These are phyloP conservation scores for Carettochelys insculpta DNA, from an alignment of 2,113 vertebrate species.

Conservation along the genomic window DNA sequence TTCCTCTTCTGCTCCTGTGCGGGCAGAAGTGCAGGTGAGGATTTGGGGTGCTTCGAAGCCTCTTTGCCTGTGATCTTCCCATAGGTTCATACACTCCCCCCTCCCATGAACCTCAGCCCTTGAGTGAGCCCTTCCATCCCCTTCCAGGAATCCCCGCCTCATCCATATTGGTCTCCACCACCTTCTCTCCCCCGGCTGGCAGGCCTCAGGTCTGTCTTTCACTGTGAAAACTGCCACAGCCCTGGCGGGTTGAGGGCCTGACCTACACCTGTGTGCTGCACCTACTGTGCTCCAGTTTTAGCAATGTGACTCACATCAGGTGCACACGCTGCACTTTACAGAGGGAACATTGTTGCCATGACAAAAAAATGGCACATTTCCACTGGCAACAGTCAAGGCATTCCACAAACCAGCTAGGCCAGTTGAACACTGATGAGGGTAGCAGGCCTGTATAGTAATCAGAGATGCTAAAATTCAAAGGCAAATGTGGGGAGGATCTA, in stretches of 20 bases:
- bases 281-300: too few species aligned
- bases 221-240: background rate
- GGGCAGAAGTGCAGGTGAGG: background rate
- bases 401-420: background rate
- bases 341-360: background rate
- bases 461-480: background rate
- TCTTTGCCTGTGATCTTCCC: background rate
- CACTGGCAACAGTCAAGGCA: background rate
- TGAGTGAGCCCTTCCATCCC: background rate
- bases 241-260: background rate
- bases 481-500: background rate
- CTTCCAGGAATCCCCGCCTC: background rate
- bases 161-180: background rate
- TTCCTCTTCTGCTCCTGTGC: background rate
- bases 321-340: background rate
- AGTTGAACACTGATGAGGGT: background rate
- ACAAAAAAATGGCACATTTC: background rate
- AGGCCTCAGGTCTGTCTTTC: background rate
- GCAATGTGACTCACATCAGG: background rate
- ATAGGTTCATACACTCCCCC: background rate
- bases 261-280: background rate
- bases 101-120: background rate
- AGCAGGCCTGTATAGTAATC: rapidly evolving
- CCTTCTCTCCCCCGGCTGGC: background rate
- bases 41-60: background rate